Evolutionary conservation across 1,140 invertebrate species (phyloP), one percentile per base, ranked within the genome.

Genomic region (Bathynomus jamesi): DNA sequence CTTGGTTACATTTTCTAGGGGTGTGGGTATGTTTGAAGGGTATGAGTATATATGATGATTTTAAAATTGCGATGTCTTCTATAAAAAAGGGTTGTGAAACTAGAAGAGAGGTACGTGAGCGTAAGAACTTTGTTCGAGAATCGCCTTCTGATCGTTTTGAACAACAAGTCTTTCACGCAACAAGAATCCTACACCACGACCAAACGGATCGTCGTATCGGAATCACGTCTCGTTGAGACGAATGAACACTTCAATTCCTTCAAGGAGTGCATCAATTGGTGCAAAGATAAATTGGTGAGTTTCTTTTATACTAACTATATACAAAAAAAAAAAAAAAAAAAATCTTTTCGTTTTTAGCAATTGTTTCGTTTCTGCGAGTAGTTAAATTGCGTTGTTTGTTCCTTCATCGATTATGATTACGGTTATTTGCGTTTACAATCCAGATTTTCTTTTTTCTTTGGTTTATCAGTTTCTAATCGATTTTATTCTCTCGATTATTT

Each of bases 241-340:
- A 95, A 97, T 84, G 89, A 91, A 30, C 89, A 92, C 79, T 98
- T 98, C 86, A 87, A 91, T 66, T 88, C 90, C 77, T 82, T 96
- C 28, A 89, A 95, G 80, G 94, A 98, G 78, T 94, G 93, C 80
- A 91, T 93, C 32, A 90, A 93, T 78, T 99, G 96, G 95, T 94
- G 96, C 80, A 90, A 93, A 79, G 89, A 88, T 46, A 95, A 93
- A 85, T 85, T 95, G 86, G 91, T 92, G 79, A 82, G 86, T 83
- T 61, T 17, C 27, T 28, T 61, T 72, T 17, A 21, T 30, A n/a
- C n/a, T n/a, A n/a, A n/a, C n/a, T n/a, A n/a, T n/a, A n/a, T n/a
- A n/a, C n/a, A n/a, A n/a, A n/a, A n/a, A n/a, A n/a, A n/a, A n/a
- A n/a, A n/a, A n/a, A n/a, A n/a, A n/a, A n/a, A n/a, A n/a, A n/a